Evolutionary conservation across 1,140 invertebrate species (phyloP).

Genomic region (Atopsyche davidsoni): DNA sequence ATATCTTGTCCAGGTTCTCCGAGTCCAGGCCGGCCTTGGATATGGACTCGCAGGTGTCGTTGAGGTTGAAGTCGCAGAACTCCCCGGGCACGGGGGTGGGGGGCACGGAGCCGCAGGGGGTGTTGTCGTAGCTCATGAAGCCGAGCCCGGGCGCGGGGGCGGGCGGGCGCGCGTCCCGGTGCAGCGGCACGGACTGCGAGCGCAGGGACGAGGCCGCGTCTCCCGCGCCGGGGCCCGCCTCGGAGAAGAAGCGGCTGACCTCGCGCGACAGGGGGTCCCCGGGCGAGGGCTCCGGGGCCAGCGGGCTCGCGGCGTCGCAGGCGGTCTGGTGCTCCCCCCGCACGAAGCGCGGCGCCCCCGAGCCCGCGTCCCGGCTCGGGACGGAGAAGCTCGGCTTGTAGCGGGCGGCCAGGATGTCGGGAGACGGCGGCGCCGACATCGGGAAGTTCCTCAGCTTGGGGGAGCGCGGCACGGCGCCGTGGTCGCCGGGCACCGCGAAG

Average conservation of each 20-base stretch:
- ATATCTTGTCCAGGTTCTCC: constrained; percentile 47
- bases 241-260: constrained; percentile 50
- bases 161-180: constrained; percentile 45
- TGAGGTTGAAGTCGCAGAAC: constrained; percentile 60
- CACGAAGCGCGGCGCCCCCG: not conserved
- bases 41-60: constrained; percentile 45
- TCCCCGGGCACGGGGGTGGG: constrained; percentile 64
- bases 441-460: constrained; percentile 38
- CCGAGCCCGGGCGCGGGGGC: constrained; percentile 29
- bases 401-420: constrained; percentile 43
- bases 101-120: constrained; percentile 58
- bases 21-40: constrained; percentile 47
- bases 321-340: constrained; percentile 25
- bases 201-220: constrained; percentile 43
- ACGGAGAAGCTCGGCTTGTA: constrained; percentile 34
- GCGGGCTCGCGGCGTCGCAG: constrained; percentile 32
- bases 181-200: constrained; percentile 71
- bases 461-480: constrained; percentile 38
- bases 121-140: constrained; percentile 47
- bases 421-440: constrained; percentile 54
- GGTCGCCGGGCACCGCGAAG: constrained; percentile 44
- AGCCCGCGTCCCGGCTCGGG: not conserved
- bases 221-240: constrained; percentile 34
- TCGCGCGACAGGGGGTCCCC: constrained; percentile 47
- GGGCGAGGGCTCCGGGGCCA: constrained; percentile 23